Conservation (phyloP, 2,113 vertebrate species). For the Dipodomys merriami region DNA sequence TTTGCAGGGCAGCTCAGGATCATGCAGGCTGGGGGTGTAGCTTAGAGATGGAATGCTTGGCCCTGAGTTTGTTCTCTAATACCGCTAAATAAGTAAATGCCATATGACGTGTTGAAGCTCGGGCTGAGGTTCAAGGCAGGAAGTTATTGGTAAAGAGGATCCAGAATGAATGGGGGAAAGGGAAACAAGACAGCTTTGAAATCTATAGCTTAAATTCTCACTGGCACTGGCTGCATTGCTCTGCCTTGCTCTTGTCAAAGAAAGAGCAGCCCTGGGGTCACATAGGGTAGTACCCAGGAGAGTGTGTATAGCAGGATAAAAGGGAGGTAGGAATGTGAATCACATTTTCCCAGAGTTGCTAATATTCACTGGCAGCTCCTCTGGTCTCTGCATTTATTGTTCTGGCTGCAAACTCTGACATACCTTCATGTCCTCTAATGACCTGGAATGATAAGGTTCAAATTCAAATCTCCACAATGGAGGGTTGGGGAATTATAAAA, state of each 20-base stretch:
- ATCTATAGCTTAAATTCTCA: not conserved
- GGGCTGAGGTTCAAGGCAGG: fast-evolving
- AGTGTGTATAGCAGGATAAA: not conserved
- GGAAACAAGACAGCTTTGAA: fast-evolving
- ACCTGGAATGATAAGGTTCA: not conserved
- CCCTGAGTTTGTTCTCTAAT: not conserved
- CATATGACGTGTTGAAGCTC: not conserved
- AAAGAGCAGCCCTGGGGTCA: not conserved
- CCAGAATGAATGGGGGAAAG: fast-evolving
- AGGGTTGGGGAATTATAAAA: constrained; percentile 18
- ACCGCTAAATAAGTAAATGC: not conserved
- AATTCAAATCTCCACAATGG: not conserved
- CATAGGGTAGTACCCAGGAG: not conserved
- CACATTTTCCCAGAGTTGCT: not conserved
- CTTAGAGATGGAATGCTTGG: not conserved
- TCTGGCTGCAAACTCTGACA: not conserved
- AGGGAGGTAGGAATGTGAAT: not conserved
- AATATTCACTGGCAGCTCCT: not conserved
- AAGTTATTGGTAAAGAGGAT: not conserved
- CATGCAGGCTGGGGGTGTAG: no score
- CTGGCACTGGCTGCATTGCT: not conserved
- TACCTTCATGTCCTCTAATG: not conserved
- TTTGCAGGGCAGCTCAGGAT: not conserved
- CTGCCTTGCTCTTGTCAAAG: not conserved
- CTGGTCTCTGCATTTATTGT: not conserved